These are phyloP conservation scores for Cynopterus brachyotis DNA, from an alignment of 2,113 vertebrate species.

Conservation along the genomic window DNA sequence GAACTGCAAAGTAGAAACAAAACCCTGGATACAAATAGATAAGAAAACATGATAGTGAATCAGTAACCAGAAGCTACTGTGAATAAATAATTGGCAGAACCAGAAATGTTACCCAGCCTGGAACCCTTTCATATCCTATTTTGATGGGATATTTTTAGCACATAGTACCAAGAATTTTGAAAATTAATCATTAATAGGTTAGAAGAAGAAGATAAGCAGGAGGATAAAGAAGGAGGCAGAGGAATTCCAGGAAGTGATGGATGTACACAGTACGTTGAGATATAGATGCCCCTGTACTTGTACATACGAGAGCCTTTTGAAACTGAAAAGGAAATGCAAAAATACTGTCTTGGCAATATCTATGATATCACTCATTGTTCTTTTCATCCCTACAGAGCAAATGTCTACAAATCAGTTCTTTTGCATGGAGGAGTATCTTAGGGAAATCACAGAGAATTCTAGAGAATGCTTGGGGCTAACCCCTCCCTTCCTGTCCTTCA, in stretches of 20 bases:
- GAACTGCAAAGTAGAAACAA: not conserved
- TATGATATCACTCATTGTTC: not conserved
- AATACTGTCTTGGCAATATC: not conserved
- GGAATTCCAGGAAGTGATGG: not conserved
- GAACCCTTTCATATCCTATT: not conserved
- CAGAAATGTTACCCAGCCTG: not conserved
- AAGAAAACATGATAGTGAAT: not conserved
- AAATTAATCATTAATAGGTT: not conserved
- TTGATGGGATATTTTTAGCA: not conserved
- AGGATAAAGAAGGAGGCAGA: not conserved
- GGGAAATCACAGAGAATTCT: fast-evolving
- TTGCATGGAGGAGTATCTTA: not conserved
- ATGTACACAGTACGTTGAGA: no score
- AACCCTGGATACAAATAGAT: not conserved
- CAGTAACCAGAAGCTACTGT: not conserved
- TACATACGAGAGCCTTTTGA: not conserved
- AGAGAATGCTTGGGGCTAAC: not conserved
- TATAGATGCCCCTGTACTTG: not conserved
- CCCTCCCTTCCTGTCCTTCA: fast-evolving
- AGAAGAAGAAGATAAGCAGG: not conserved
- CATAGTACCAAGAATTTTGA: not conserved
- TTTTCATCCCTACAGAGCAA: not conserved
- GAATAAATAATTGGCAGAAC: not conserved
- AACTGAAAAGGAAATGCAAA: not conserved
- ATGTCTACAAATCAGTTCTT: not conserved